Conservation (phyloP, 2,888 invertebrate species). For the Argyresthia goedartella region DNA sequence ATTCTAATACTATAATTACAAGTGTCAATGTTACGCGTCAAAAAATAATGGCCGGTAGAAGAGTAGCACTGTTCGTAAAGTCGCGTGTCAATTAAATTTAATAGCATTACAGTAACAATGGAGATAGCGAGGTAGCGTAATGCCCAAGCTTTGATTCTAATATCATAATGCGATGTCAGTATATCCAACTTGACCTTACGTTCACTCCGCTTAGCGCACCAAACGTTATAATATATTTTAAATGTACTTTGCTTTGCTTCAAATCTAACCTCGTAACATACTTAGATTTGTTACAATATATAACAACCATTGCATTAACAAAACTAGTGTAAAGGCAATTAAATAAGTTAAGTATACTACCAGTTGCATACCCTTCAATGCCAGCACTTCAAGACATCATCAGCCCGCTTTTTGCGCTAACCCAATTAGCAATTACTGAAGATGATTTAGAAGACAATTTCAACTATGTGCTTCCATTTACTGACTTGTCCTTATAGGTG, state of each 20-base stretch:
- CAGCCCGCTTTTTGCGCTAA: neutral
- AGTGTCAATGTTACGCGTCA: slow-evolving; percentile 5
- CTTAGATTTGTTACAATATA: no score
- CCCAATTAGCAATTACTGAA: slow-evolving; percentile 1
- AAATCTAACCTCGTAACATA: no score
- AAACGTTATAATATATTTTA: no score
- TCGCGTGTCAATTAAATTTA: slow-evolving; percentile 34
- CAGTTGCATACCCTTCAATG: neutral
- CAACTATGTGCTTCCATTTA: slow-evolving; percentile 22
- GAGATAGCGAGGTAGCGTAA: slow-evolving; percentile 19
- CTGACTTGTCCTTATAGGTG: slow-evolving; percentile 24
- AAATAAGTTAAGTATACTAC: no score
- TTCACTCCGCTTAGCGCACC: slow-evolving; percentile 23
- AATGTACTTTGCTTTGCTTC: no score
- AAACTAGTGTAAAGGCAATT: no score
- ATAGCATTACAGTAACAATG: slow-evolving; percentile 34
- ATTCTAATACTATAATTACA: slow-evolving; percentile 5
- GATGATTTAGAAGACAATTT: slow-evolving; percentile 10
- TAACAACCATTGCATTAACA: no score
- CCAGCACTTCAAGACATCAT: neutral
- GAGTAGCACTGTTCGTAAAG: slow-evolving; percentile 21
- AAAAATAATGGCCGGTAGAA: slow-evolving; percentile 6
- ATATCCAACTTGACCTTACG: slow-evolving; percentile 38
- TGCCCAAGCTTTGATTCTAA: slow-evolving; percentile 20
- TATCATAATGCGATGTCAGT: slow-evolving; percentile 33